Percentiles rank a stretch among this genome's conserved stretches.
These are phyloP conservation scores for Eupithecia centaureata DNA, from an alignment of 2,888 invertebrate genomes.

Conservation along the genomic window DNA sequence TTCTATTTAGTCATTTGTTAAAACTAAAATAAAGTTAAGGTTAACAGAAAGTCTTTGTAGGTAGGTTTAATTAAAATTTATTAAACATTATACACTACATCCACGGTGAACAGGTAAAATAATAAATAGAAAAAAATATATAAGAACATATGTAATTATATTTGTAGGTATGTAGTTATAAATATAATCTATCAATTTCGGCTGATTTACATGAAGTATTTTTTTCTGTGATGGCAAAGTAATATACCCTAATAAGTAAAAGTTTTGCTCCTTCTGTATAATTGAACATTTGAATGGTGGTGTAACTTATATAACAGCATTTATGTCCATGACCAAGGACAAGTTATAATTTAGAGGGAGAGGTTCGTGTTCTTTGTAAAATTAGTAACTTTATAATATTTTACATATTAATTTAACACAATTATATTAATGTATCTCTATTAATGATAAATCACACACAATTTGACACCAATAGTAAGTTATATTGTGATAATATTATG, in stretches of 20 bases:
- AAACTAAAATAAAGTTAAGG: too few species aligned
- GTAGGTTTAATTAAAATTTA: slow-evolving; percentile 1
- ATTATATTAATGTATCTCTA: neutral
- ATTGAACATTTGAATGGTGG: neutral
- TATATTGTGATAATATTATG: neutral
- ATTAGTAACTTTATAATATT: too few species aligned
- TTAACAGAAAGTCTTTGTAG: neutral
- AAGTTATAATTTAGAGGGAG: too few species aligned
- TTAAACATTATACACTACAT: neutral
- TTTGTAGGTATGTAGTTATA: neutral
- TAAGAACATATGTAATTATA: too few species aligned
- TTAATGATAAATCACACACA: neutral
- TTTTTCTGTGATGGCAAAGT: too few species aligned
- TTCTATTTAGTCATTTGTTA: too few species aligned
- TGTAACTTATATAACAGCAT: neutral
- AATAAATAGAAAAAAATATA: neutral
- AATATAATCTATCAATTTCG: neutral
- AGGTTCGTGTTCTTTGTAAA: too few species aligned
- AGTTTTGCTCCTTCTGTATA: neutral
- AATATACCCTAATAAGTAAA: too few species aligned
- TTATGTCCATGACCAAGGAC: neutral
- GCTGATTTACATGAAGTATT: neutral
- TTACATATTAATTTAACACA: neutral
- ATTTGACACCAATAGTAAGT: neutral
- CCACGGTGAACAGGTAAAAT: neutral